phyloP scores from a whole-genome alignment of 2,888 invertebrate species.

The Pheosia gnoma region DNA sequence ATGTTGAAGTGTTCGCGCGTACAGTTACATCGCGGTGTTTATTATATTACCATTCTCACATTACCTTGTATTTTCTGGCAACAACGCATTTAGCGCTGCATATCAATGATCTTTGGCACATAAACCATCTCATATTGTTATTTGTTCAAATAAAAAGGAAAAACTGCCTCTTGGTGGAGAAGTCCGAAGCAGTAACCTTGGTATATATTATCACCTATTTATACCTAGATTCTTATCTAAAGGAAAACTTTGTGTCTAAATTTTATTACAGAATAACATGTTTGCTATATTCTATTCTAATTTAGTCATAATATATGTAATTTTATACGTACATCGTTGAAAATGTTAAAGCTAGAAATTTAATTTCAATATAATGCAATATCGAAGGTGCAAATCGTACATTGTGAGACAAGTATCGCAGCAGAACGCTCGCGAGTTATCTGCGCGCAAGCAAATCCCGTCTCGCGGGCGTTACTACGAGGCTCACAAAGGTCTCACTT shows the following conservation, averaged over 20 bases:
- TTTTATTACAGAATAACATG: neutral
- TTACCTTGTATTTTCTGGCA: conserved; percentile 32
- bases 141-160: no score
- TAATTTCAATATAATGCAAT: conserved; percentile 30
- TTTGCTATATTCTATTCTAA: neutral
- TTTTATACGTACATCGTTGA: neutral
- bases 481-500: conserved; percentile 28
- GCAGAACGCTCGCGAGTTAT: conserved; percentile 53
- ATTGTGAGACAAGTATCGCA: conserved; percentile 56
- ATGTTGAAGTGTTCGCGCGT: conserved; percentile 21
- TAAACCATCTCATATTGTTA: conserved; percentile 5
- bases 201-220: no score
- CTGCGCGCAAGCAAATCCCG: conserved; percentile 53
- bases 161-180: no score
- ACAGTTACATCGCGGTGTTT: conserved; percentile 26
- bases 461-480: conserved; percentile 33
- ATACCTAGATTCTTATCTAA: no score
- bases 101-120: conserved; percentile 19
- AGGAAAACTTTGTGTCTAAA: no score
- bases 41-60: conserved; percentile 34
- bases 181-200: no score
- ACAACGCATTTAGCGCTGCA: conserved; percentile 12
- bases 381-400: conserved; percentile 48
- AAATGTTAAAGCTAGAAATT: conserved; percentile 8
- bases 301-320: neutral